Evolutionary conservation across 2,113 vertebrate genomes (phyloP).

Genomic region (Rousettus leschenaultii): DNA sequence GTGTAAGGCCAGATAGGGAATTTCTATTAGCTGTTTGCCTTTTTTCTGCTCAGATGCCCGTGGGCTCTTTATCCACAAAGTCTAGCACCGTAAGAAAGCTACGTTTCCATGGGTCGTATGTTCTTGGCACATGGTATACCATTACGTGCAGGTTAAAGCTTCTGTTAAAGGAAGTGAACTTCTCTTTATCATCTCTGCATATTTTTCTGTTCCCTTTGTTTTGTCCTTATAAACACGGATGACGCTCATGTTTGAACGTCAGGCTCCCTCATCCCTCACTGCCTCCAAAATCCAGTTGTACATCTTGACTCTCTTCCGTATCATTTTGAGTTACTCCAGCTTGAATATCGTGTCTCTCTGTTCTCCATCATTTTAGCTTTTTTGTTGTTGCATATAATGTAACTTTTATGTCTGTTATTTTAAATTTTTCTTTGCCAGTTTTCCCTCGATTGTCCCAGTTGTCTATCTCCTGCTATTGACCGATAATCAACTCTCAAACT

Average conservation of each 20-base stretch:
- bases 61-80: background rate
- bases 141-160: background rate
- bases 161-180: background rate
- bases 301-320: background rate
- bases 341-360: background rate
- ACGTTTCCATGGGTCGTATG: background rate
- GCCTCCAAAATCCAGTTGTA: background rate
- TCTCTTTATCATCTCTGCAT: background rate
- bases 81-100: background rate
- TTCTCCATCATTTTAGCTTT: background rate
- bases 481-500: background rate
- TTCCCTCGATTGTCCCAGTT: background rate
- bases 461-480: background rate
- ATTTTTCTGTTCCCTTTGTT: background rate
- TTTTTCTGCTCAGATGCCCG: background rate
- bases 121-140: background rate
- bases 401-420: background rate
- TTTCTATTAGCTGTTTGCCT: background rate
- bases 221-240: background rate
- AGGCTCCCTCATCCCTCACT: background rate
- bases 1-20: rapidly evolving
- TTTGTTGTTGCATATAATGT: background rate
- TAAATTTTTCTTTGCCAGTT: background rate
- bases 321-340: background rate
- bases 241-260: background rate